Evolutionary conservation across 1,140 invertebrate species (phyloP).

Genomic region (Drosophila melanica): DNA sequence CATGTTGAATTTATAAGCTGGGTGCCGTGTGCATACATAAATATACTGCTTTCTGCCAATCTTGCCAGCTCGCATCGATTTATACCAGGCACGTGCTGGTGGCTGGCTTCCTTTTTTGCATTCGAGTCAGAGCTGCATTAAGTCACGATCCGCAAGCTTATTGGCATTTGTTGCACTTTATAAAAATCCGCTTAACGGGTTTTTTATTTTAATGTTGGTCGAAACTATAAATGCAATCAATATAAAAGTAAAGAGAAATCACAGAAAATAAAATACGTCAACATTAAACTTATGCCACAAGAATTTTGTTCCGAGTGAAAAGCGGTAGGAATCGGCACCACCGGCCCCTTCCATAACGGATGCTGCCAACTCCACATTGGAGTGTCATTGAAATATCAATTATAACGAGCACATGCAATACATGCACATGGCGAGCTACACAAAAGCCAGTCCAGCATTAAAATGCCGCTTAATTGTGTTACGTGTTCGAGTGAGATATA

Average conservation of each 20-base stretch:
- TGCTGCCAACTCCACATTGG: constrained; percentile 3
- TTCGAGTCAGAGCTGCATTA: constrained; percentile 17
- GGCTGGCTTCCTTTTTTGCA: constrained; percentile 28
- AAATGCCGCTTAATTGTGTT: constrained; percentile 71
- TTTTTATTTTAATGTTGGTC: constrained; percentile 30
- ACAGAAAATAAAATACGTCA: constrained; percentile 55
- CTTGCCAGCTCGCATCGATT: constrained; percentile 46
- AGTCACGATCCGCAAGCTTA: constrained; percentile 49
- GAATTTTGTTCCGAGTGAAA: constrained; percentile 21
- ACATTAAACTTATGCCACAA: constrained; percentile 59
- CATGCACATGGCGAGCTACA: constrained; percentile 21
- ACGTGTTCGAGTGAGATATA: constrained; percentile 58
- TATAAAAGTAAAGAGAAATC: constrained; percentile 45
- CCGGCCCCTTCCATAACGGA: background rate
- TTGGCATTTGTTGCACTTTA: constrained; percentile 82
- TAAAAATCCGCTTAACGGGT: constrained; percentile 76
- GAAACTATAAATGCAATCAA: constrained; percentile 65
- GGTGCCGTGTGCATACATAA: constrained; percentile 68
- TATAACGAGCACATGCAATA: constrained; percentile 53
- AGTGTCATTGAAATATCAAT: constrained; percentile 70
- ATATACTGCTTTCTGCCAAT: constrained; percentile 56
- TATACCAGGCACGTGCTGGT: constrained; percentile 66
- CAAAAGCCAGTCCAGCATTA: constrained; percentile 58
- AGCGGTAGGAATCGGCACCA: background rate
- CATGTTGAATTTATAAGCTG: constrained; percentile 64